Evolutionary conservation across 2,888 invertebrate genomes (phyloP).

Genomic region (Polydrusus tereticollis): DNA sequence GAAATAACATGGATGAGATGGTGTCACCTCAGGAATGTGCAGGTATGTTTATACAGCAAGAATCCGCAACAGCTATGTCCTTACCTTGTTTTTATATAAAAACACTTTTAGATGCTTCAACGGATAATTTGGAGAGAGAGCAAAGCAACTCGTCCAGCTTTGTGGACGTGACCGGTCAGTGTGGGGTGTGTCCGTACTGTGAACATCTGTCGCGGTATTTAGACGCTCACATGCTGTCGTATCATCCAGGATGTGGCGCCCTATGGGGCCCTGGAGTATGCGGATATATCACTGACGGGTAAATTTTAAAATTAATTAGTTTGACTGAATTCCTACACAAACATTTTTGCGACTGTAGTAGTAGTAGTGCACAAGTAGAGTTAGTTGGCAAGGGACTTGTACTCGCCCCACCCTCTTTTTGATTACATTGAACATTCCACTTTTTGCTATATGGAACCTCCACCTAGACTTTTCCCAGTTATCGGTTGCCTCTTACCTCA

Average conservation of each 20-base stretch:
- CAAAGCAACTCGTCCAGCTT: constrained; percentile 16
- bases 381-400: too few relatives aligned
- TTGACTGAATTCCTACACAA: too few relatives aligned
- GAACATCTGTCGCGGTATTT: constrained; percentile 65
- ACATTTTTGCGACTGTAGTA: too few relatives aligned
- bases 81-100: background rate
- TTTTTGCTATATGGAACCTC: too few relatives aligned
- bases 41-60: background rate
- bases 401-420: too few relatives aligned
- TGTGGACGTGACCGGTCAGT: constrained; percentile 54
- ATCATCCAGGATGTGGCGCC: constrained; percentile 70
- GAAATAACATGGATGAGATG: constrained; percentile 21
- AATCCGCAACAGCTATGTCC: background rate
- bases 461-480: too few relatives aligned
- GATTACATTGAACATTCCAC: too few relatives aligned
- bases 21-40: constrained; percentile 8
- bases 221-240: constrained; percentile 67
- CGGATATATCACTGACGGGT: constrained; percentile 62
- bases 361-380: too few relatives aligned
- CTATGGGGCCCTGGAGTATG: constrained; percentile 69
- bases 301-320: too few relatives aligned
- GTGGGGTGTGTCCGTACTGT: constrained; percentile 64
- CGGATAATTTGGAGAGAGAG: background rate
- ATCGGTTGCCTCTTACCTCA: too few relatives aligned
- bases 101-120: background rate